Base-by-base conservation (phyloP, 2,888 invertebrate species). In the Myopa testacea region DNA sequence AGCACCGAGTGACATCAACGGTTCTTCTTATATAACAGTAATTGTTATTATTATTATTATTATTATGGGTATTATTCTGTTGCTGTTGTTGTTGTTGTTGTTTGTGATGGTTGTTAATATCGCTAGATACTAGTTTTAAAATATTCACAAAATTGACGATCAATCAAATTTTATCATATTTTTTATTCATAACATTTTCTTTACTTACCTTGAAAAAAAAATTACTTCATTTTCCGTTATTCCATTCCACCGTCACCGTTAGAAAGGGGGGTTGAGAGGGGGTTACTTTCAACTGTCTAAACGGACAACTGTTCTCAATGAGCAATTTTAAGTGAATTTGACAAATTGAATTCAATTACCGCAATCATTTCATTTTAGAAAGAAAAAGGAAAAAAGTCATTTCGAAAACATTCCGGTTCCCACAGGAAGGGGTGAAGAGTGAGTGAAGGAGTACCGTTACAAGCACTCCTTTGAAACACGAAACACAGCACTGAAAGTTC, bases 291-390 rank as follows among this genome's bases (percentile, higher is more conserved):
- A 19, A 6, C 19, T 60, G n/a, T 60, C 19, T 8, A 60, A 16
- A 7, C 19, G 6, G 60, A 26, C 34, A 8, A 16, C 19, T 19
- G 4, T 19, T 8, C 6, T 19, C 19, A 26, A 10, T 26, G 62
- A 1, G 8, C 26, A 19, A 62, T 62, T n/a, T 45, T 19, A 70
- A 73, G 8, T 75, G 69, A 68, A 69, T 58, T 75, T 68, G 65
- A 69, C 69, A 75, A 75, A 69, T 75, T 75, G 37, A 34, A 68
- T 75, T 68, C 75, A 75, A 68, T 75, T 75, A 75, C 75, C 26
- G 38, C 69, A 69, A 74, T 69, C 68, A 75, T 45, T 69, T 75
- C 12, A 69, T 38, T 45, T 40, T 26, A 26, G 26, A 26, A 26
- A 40, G 14, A 63, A 65, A 5, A 38, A 38, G 34, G 37, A 65